Conservation (phyloP, 2,113 vertebrate species). For the Nycticorax nycticorax region DNA sequence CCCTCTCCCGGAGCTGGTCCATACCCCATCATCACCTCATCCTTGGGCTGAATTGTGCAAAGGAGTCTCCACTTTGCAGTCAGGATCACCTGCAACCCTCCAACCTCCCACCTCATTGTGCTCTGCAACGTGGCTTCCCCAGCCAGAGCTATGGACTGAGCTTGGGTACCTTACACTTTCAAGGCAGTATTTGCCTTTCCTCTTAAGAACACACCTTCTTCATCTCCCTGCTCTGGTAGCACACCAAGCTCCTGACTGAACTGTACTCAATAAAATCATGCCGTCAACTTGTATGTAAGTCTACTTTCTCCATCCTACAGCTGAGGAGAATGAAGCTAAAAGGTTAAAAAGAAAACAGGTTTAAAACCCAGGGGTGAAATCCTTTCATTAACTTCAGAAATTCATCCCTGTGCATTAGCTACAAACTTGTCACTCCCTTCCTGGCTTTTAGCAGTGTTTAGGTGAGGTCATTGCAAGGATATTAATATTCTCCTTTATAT, state of each 20-base stretch:
- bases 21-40: background rate
- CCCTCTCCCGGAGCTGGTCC: background rate
- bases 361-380: conserved; percentile 34
- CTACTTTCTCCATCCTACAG: background rate
- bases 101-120: rapidly evolving
- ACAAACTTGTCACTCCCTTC: conserved; percentile 1
- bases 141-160: background rate
- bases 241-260: background rate
- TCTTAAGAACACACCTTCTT: background rate
- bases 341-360: background rate
- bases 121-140: rapidly evolving
- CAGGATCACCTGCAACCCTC: background rate
- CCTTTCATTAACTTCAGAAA: conserved; percentile 31
- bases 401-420: conserved; percentile 3
- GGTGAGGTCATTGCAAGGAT: conserved; percentile 41
- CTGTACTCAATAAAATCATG: background rate
- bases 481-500: conserved; percentile 64
- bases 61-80: background rate
- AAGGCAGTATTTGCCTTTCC: background rate
- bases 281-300: background rate
- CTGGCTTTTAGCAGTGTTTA: conserved; percentile 32
- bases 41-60: background rate
- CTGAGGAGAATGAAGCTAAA: background rate
- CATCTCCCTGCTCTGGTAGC: background rate
- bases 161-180: background rate